A percentile compares a stretch with the other conserved stretches of the same genome.
These are phyloP conservation scores for Darwinula stevensoni DNA, from an alignment of 2,888 invertebrate genomes.

Conservation along the genomic window DNA sequence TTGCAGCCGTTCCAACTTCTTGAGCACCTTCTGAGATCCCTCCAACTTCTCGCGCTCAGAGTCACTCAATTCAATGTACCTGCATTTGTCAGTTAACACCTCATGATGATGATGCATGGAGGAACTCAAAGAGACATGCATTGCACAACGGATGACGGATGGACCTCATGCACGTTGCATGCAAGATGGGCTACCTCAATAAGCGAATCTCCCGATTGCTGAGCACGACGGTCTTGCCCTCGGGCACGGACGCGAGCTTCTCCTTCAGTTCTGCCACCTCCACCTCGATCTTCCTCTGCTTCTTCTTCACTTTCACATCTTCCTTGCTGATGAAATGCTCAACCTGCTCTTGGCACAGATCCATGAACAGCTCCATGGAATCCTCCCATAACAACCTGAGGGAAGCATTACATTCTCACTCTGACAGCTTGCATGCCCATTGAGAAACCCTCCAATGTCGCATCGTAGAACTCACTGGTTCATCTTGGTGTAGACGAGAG, in stretches of 20 bases:
- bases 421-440: too few relatives aligned
- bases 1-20: constrained; percentile 65
- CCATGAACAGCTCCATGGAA: constrained; percentile 34
- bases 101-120: too few relatives aligned
- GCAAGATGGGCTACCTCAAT: constrained; percentile 31
- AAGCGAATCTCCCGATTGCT: constrained; percentile 72
- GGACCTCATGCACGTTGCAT: too few relatives aligned
- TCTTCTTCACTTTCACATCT: constrained; percentile 55
- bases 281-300: constrained; percentile 64
- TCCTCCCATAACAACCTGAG: constrained; percentile 35
- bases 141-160: too few relatives aligned
- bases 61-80: constrained; percentile 64
- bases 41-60: constrained; percentile 74
- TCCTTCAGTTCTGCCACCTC: constrained; percentile 59
- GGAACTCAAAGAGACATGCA: too few relatives aligned
- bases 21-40: constrained; percentile 67
- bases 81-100: constrained; percentile 12
- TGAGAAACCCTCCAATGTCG: too few relatives aligned
- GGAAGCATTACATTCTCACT: too few relatives aligned
- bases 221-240: constrained; percentile 38
- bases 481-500: constrained; percentile 45
- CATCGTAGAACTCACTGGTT: too few relatives aligned
- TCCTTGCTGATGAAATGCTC: constrained; percentile 55
- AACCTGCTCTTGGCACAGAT: constrained; percentile 57
- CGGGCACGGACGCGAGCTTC: constrained; percentile 31